Evolutionary conservation across 2,888 invertebrate genomes (phyloP).

Genomic region (Trichogramma evanescens): DNA sequence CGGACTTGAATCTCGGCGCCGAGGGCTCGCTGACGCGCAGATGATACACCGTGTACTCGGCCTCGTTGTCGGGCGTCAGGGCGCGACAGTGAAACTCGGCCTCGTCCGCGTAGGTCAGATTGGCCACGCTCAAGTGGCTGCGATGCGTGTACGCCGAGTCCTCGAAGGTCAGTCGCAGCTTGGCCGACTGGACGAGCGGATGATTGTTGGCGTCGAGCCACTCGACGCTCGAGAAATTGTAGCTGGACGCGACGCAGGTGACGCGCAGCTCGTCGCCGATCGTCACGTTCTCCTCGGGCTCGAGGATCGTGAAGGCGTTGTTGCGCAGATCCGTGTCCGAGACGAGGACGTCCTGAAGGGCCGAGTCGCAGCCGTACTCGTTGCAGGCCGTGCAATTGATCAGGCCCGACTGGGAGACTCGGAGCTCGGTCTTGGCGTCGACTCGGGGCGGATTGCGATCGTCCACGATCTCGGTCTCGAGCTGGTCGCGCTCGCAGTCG

Average conservation of each 20-base stretch:
- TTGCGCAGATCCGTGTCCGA: slow-evolving; percentile 36
- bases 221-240: slow-evolving; percentile 45
- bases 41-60: no score
- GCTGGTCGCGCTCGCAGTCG: slow-evolving; percentile 17
- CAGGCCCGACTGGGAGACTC: slow-evolving; percentile 33
- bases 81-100: no score
- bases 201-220: slow-evolving; percentile 46
- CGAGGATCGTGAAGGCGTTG: slow-evolving; percentile 46
- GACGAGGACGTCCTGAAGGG: slow-evolving; percentile 34
- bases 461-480: slow-evolving; percentile 1
- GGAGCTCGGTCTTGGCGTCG: not conserved
- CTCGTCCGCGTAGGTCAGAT: no score
- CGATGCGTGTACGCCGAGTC: no score
- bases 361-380: slow-evolving; percentile 32
- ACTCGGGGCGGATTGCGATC: not conserved
- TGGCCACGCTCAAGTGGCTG: no score
- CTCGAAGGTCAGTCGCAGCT: no score
- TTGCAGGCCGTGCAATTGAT: slow-evolving; percentile 44
- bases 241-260: slow-evolving; percentile 55
- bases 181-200: no score
- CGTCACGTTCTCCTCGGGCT: slow-evolving; percentile 39
- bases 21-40: slow-evolving; percentile 50
- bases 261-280: slow-evolving; percentile 53
- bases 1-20: slow-evolving; percentile 37
- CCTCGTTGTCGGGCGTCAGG: no score